Conservation (phyloP, 2,113 vertebrate species). For the Thryonomys swinderianus region DNA sequence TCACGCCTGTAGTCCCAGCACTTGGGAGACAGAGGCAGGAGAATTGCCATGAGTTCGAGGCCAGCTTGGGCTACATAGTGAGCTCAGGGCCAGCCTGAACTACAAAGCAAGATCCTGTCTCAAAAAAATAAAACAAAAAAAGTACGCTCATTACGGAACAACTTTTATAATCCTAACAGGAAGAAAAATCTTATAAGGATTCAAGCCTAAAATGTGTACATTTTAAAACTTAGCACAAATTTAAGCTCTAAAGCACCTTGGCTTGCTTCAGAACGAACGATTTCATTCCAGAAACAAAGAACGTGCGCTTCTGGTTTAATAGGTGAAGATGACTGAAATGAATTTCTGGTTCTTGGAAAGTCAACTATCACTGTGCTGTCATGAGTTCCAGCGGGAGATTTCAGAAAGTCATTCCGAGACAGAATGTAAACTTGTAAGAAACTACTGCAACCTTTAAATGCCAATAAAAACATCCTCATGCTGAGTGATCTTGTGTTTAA, state of each 20-base stretch:
- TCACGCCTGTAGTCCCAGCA: too few relatives aligned
- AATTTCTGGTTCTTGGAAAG: neutral
- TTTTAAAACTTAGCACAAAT: slow-evolving; percentile 11
- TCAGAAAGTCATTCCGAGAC: neutral
- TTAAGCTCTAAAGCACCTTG: neutral
- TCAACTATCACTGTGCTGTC: neutral
- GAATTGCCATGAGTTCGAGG: too few relatives aligned
- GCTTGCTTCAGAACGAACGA: neutral
- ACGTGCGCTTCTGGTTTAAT: neutral
- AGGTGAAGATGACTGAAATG: neutral
- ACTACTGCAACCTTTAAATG: neutral
- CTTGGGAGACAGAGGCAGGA: too few relatives aligned
- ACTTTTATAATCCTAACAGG: neutral
- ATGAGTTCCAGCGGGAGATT: neutral
- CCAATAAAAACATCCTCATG: neutral
- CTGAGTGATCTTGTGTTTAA: neutral
- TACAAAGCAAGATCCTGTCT: too few relatives aligned
- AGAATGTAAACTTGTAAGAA: neutral
- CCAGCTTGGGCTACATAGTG: too few relatives aligned
- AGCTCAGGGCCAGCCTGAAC: too few relatives aligned
- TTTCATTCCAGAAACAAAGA: neutral
- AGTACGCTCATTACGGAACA: neutral
- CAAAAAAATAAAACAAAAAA: too few relatives aligned
- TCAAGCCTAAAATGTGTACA: neutral
- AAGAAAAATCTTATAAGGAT: neutral